These are phyloP conservation scores for Probosciger aterrimus DNA, from an alignment of 2,113 vertebrate genomes.

Conservation along the genomic window DNA sequence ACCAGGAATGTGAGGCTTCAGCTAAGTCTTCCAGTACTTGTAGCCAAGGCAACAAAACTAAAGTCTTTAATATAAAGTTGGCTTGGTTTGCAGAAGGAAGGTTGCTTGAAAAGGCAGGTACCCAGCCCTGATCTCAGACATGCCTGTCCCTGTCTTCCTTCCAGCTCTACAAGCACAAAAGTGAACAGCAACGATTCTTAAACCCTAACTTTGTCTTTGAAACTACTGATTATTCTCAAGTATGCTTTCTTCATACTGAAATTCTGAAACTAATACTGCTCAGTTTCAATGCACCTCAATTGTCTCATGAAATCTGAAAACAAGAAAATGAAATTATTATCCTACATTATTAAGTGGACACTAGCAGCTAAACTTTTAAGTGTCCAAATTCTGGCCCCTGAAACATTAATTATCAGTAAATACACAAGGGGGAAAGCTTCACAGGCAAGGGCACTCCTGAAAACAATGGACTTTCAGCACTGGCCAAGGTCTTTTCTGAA, in stretches of 20 bases:
- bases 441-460: background rate
- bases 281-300: background rate
- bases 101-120: background rate
- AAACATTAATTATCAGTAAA: background rate
- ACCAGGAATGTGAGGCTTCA: background rate
- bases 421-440: background rate
- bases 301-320: background rate
- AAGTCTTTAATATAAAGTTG: background rate
- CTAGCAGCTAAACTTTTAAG: background rate
- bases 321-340: background rate
- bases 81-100: background rate
- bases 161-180: background rate
- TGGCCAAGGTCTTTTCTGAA: background rate
- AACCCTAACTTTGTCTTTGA: background rate
- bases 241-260: background rate
- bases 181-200: background rate
- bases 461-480: background rate
- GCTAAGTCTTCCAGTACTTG: background rate
- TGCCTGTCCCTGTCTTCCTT: background rate
- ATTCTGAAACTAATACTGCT: background rate
- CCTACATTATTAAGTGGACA: background rate
- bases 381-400: background rate
- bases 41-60: slow-evolving; percentile 40
- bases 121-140: background rate
- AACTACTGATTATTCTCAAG: background rate